Conservation (phyloP, 1,140 invertebrate species). For the Heliconius eleuchia region DNA sequence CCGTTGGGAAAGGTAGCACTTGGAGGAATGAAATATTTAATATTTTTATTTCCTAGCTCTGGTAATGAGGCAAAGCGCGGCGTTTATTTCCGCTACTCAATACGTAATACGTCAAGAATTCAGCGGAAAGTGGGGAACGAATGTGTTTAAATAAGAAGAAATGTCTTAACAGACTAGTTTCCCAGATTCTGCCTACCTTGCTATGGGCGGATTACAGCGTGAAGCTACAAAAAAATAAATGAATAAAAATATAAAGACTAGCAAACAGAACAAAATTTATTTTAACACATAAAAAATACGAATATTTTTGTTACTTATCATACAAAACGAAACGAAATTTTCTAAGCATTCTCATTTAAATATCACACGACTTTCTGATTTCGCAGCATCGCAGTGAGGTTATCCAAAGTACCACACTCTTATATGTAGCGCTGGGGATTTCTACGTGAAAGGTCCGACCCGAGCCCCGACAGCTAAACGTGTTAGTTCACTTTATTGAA, state of each 20-base stretch:
- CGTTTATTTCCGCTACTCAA: too few relatives aligned
- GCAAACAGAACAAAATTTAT: background rate
- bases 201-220: too few relatives aligned
- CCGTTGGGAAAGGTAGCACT: too few relatives aligned
- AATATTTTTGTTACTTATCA: background rate
- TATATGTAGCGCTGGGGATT: conserved; percentile 63
- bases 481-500: conserved; percentile 75
- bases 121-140: too few relatives aligned
- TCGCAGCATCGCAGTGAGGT: conserved; percentile 48
- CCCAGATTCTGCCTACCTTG: too few relatives aligned
- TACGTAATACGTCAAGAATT: too few relatives aligned
- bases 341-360: conserved; percentile 51
- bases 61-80: too few relatives aligned
- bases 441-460: conserved; percentile 55
- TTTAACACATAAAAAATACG: background rate
- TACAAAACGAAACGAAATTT: background rate
- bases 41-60: too few relatives aligned
- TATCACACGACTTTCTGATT: conserved; percentile 50
- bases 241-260: background rate
- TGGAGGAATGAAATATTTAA: background rate
- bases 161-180: too few relatives aligned
- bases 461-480: conserved; percentile 53
- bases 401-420: conserved; percentile 43
- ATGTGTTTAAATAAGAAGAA: too few relatives aligned
- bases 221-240: too few relatives aligned